Base-by-base conservation (phyloP, 2,888 invertebrate genomes). In the Aelia acuminata region DNA sequence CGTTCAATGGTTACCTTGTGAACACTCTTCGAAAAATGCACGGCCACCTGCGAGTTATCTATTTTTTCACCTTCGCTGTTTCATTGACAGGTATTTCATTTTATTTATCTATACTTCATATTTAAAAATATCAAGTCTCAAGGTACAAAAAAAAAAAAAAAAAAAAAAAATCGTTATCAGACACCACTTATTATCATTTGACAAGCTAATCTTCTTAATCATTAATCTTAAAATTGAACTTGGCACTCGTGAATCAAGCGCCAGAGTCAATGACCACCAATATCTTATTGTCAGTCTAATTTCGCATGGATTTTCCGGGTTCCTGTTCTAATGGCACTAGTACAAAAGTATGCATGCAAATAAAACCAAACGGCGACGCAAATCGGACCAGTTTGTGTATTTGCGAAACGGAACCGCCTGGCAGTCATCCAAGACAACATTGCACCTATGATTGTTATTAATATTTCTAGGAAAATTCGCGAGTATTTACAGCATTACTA, bases 1-100 rank as follows among this genome's bases (percentile, higher is more conserved):
- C n/a, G n/a, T n/a, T n/a, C n/a, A n/a, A n/a, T n/a, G 43, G 80
- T 80, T 80, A 80, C 43, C 43, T 80, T 80, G 80, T 80, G 80
- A 80, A 47, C 39, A n/a, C 1, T n/a, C n/a, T n/a, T 10, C 43
- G 43, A 43, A 47, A 75, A 31, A 80, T 80, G 80, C n/a, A 35
- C 80, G n/a, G 22, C 80, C 80, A 80, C 13, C 39, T 80, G 43
- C 80, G 43, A 80, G n/a, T 80, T 13, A 47, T 80, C 80, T 39
- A n/a, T 47, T 80, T 80, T 47, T 43, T 80, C 80, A 47, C 80
- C 80, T 80, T 80, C 43, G 80, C 80, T 80, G 80, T 80, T 80
- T 80, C 13, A 15, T 80, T 80, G 43, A 80, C 80, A 80, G 80
- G 80, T 80, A 80, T 47, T 43, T 39, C 5, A 63, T 70, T 70